A percentile compares a stretch with the other conserved stretches of the same genome.
Conservation (phyloP, 2,888 invertebrate species). For the Beris chalybata region DNA sequence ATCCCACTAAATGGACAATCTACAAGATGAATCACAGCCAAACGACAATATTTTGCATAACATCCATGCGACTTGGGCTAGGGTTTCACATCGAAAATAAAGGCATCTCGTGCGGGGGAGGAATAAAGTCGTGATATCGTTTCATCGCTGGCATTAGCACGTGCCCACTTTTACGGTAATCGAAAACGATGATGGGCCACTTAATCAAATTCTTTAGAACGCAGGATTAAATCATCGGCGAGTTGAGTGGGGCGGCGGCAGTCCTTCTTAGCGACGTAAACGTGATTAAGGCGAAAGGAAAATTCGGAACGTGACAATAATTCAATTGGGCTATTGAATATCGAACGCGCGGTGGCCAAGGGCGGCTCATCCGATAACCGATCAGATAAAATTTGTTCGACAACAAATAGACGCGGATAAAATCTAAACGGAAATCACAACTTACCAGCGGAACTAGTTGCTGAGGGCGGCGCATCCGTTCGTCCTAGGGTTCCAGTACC, state of each 20-base stretch:
- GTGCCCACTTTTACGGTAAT: slow-evolving; percentile 15
- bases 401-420: slow-evolving; percentile 38
- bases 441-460: slow-evolving; percentile 41
- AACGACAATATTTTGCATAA: slow-evolving; percentile 21
- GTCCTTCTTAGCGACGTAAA: slow-evolving; percentile 11
- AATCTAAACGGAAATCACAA: slow-evolving; percentile 35
- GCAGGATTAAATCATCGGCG: slow-evolving; percentile 17
- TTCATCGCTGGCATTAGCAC: slow-evolving; percentile 19
- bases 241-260: background rate
- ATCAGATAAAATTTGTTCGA: slow-evolving; percentile 35
- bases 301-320: slow-evolving; percentile 35
- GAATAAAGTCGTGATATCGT: background rate
- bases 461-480: slow-evolving; percentile 39
- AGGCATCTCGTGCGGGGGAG: background rate
- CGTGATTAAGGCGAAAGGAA: slow-evolving; percentile 23
- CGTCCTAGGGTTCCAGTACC: slow-evolving; percentile 54
- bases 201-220: slow-evolving; percentile 24
- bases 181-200: background rate
- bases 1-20: slow-evolving; percentile 14
- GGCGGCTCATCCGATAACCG: background rate
- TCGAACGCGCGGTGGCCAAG: background rate
- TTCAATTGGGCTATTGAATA: slow-evolving; percentile 32
- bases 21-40: slow-evolving; percentile 27
- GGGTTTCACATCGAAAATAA: slow-evolving; percentile 8
- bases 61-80: slow-evolving; percentile 7